These are phyloP conservation scores for Desmodus rotundus DNA, from an alignment of 2,113 vertebrate species.

Conservation along the genomic window DNA sequence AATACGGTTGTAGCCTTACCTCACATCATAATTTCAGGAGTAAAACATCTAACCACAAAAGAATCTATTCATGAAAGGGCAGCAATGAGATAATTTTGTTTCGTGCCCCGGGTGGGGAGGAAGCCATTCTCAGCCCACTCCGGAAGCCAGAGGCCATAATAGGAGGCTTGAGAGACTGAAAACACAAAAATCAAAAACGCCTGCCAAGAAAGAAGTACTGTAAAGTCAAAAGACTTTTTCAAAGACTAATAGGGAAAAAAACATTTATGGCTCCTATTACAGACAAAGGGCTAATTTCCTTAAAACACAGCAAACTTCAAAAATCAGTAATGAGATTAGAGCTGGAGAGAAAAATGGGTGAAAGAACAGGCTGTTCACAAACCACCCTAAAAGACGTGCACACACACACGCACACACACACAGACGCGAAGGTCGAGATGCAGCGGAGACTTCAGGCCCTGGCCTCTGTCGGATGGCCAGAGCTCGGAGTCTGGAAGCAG, in stretches of 20 bases:
- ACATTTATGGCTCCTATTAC: neutral
- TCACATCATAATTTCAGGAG: neutral
- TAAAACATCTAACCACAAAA: neutral
- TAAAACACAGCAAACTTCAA: neutral
- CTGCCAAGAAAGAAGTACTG: neutral
- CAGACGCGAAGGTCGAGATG: rapidly evolving
- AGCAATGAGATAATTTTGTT: neutral
- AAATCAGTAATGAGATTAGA: neutral
- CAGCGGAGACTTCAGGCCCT: rapidly evolving
- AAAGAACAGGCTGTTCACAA: neutral
- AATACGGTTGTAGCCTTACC: neutral
- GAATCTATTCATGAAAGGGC: neutral
- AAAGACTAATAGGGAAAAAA: neutral
- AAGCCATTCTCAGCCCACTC: neutral
- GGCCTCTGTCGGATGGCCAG: rapidly evolving
- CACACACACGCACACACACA: neutral
- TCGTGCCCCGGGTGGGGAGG: neutral
- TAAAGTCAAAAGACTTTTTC: neutral
- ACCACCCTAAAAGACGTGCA: neutral
- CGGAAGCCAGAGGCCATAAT: neutral
- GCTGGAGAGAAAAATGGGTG: neutral
- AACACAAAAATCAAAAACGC: neutral
- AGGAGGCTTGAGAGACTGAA: neutral
- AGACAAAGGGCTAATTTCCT: neutral
- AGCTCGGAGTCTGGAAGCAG: neutral